Evolutionary conservation across 2,888 invertebrate genomes (phyloP), one percentile per base, ranked within the genome.

Genomic region (Erebia ligea): DNA sequence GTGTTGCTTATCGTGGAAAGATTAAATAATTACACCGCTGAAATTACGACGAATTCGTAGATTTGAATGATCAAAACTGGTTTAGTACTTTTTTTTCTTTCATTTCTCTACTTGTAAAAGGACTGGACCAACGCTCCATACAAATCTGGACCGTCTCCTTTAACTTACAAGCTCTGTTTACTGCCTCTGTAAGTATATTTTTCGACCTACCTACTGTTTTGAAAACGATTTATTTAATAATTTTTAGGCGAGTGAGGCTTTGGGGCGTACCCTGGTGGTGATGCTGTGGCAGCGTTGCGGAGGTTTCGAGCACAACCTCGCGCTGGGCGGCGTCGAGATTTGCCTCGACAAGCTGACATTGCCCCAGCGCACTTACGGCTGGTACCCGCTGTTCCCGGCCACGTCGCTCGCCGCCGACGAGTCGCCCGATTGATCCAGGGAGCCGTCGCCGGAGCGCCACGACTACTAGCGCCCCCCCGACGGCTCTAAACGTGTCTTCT

Each of bases 221-320:
- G 15, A 48, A 17, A 17, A 17, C 17, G n/a, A 17, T 52, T 52
- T 52, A 52, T 17, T 52, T 10, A 19, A 42, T 10, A 19, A 42
- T 11, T 56, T 56, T 9, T n/a, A 95, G 95, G 95, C 96, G 17
- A 95, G 95, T 80, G 97, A 97, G 84, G 96, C 96, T 0, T 94
- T 96, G 40, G 97, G 97, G 0, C 95, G 98, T 69, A 96, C 96
- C 74, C 94, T 98, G 76, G 95, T 98, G 77, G 97, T 98, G 68
- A 98, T 98, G 97, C 95, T 98, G 64, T 98, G 98, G 98, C 98
- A 98, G 84, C 95, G 97, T 73, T 97, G 97, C 84, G 96, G 97
- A 72, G 97, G 97, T 3, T 97, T 97, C 87, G 97, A 97, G 83
- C 97, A 97, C 87, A 98, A 98, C 84, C 85, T 93, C 58, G 93